These are phyloP conservation scores for Carollia perspicillata DNA, from an alignment of 2,113 vertebrate genomes.

Conservation along the genomic window DNA sequence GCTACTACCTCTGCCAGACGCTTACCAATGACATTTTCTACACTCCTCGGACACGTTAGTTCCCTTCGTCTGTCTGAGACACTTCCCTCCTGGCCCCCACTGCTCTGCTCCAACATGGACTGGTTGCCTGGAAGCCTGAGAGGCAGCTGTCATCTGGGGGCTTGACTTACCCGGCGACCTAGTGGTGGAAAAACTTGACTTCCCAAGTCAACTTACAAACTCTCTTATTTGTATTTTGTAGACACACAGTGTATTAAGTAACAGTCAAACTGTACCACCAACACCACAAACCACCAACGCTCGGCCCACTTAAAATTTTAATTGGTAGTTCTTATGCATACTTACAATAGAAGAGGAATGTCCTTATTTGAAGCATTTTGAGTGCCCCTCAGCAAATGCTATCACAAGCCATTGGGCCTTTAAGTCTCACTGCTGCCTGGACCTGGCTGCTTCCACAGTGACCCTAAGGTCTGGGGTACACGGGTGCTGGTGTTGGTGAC, in stretches of 20 bases:
- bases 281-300: neutral
- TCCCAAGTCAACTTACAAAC: neutral
- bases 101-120: neutral
- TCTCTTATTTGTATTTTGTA: neutral
- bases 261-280: neutral
- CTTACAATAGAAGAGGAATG: neutral
- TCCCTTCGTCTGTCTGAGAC: neutral
- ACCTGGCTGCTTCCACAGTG: neutral
- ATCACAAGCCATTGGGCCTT: neutral
- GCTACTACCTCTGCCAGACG: neutral
- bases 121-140: neutral
- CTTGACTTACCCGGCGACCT: neutral
- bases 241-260: neutral
- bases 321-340: neutral
- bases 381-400: neutral
- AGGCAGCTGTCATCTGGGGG: neutral
- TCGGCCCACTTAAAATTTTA: neutral
- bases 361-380: neutral
- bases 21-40: neutral
- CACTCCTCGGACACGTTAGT: neutral
- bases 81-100: neutral
- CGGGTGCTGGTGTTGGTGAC: neutral
- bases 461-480: accelerated
- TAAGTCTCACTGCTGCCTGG: neutral
- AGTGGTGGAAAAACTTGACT: neutral